Percentiles rank a stretch among this genome's conserved stretches.
These are phyloP conservation scores for Chiridota heheva DNA, from an alignment of 35 echinoderm and acorn worm species.

Conservation along the genomic window DNA sequence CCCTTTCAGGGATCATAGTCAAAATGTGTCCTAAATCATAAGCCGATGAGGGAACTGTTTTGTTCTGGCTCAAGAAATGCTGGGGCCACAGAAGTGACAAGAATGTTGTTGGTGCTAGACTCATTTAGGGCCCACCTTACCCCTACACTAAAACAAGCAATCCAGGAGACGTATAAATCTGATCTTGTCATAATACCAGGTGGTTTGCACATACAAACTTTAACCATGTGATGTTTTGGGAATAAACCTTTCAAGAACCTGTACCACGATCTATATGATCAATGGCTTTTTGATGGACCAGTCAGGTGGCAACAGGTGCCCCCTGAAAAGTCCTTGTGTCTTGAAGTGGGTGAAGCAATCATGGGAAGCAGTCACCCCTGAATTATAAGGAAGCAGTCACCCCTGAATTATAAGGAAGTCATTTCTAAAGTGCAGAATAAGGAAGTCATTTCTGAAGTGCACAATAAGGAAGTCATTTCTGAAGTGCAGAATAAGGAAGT, in stretches of 20 bases:
- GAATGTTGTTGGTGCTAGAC: neutral
- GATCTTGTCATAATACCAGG: neutral
- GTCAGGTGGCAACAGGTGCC: constrained; percentile 6
- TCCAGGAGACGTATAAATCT: neutral
- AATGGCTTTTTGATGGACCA: neutral
- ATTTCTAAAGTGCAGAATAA: neutral
- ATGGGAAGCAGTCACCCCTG: neutral
- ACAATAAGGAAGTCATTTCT: no score
- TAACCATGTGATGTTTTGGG: neutral
- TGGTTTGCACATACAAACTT: neutral
- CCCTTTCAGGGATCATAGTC: neutral
- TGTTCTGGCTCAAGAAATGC: neutral
- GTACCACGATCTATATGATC: neutral
- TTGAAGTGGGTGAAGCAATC: neutral
- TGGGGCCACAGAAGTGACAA: neutral
- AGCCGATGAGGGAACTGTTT: neutral
- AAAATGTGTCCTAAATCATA: neutral
- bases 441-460: no score
- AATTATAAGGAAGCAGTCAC: neutral
- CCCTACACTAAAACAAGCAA: neutral
- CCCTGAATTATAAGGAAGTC: neutral
- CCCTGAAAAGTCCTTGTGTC: neutral
- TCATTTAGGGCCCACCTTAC: neutral
- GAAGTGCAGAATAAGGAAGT: no score
- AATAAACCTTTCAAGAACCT: neutral